Evolutionary conservation across 1,140 invertebrate genomes (phyloP).

Genomic region (Drosophila jambulina): DNA sequence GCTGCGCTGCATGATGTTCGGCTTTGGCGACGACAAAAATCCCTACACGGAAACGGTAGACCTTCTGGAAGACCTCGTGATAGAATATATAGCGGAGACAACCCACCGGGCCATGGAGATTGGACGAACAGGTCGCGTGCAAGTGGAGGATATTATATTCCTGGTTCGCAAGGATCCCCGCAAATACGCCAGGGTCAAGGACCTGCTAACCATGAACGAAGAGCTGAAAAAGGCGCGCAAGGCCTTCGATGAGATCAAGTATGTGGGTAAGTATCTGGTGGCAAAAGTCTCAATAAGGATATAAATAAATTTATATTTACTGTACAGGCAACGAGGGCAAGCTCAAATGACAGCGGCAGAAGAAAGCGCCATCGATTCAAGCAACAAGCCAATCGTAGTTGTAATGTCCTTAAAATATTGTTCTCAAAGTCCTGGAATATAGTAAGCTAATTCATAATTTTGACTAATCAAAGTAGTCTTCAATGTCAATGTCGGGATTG

Average conservation of each 20-base stretch:
- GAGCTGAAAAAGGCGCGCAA: conserved; percentile 99
- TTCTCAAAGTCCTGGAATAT: conserved; percentile 22
- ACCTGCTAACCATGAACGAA: conserved; percentile 99
- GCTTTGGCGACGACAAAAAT: conserved; percentile 99
- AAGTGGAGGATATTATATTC: conserved; percentile 99
- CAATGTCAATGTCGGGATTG: conserved; percentile 98
- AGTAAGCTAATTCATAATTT: conserved; percentile 19
- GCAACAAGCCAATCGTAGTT: conserved; percentile 21
- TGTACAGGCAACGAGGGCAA: conserved; percentile 79
- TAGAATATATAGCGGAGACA: conserved; percentile 99
- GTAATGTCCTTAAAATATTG: conserved; percentile 22
- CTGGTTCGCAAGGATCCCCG: conserved; percentile 98
- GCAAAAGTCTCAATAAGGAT: not conserved
- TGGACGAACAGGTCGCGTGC: conserved; percentile 96
- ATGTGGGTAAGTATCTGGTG: conserved; percentile 86
- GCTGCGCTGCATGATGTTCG: conserved; percentile 99
- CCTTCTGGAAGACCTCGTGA: conserved; percentile 98
- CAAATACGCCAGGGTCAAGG: conserved; percentile 99
- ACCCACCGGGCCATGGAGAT: conserved; percentile 98
- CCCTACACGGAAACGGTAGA: conserved; percentile 99
- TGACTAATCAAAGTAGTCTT: conserved; percentile 98
- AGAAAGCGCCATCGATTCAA: conserved; percentile 31
- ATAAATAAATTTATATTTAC: not conserved
- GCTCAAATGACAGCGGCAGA: conserved; percentile 74
- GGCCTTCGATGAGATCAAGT: conserved; percentile 99